Conservation (phyloP, 2,113 vertebrate genomes). For the Corythaeola cristata region DNA sequence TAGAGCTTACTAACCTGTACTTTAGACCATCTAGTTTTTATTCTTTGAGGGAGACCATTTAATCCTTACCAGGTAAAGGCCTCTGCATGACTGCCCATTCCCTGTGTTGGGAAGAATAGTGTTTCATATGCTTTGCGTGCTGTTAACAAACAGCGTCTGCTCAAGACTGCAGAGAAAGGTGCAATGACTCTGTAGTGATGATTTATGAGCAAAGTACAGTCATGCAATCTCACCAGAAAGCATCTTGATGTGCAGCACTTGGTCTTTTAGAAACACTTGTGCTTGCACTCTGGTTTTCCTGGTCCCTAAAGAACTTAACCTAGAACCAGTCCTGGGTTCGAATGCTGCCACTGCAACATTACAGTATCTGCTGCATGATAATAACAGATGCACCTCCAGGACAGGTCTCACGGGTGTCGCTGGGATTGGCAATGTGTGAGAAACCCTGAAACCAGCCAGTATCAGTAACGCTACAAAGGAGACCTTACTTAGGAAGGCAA, state of each 20-base stretch:
- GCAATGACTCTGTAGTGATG: fast-evolving
- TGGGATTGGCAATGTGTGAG: neutral
- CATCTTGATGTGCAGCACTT: neutral
- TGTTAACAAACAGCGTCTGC: neutral
- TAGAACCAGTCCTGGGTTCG: neutral
- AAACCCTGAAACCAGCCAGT: neutral
- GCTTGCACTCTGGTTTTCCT: neutral
- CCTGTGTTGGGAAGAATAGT: neutral
- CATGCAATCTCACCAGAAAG: neutral
- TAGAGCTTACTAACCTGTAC: neutral
- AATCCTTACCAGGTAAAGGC: neutral
- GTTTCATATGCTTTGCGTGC: neutral
- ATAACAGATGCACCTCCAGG: neutral
- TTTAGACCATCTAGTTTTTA: neutral
- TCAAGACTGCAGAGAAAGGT: neutral
- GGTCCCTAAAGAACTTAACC: neutral
- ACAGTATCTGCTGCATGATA: neutral
- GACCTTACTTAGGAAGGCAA: neutral
- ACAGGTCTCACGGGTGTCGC: neutral
- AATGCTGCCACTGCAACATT: neutral
- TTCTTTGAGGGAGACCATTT: neutral
- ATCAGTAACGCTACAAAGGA: neutral
- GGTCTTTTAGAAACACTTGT: neutral
- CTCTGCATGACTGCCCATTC: neutral
- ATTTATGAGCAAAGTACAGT: neutral